phyloP scores from a whole-genome alignment of 1,140 invertebrate species.

The Drosophila ironensis region DNA sequence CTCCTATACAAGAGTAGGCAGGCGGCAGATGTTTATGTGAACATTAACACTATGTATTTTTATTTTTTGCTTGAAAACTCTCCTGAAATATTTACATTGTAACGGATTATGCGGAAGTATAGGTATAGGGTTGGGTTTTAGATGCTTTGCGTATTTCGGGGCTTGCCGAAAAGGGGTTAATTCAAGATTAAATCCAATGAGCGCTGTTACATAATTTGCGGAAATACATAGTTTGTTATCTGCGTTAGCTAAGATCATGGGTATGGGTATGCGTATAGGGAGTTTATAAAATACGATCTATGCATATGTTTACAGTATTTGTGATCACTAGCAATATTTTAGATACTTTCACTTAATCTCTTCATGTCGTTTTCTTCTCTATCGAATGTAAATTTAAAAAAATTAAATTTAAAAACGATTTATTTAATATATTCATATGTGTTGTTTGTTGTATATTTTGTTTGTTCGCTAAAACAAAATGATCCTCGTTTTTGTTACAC shows the following conservation, averaged over 20 bases:
- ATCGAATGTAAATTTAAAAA: slow-evolving; percentile 29
- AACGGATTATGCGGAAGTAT: slow-evolving; percentile 17
- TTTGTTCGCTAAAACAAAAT: slow-evolving; percentile 35
- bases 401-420: slow-evolving; percentile 34
- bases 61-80: slow-evolving; percentile 48
- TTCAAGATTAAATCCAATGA: slow-evolving; percentile 7
- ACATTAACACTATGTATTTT: slow-evolving; percentile 50
- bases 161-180: slow-evolving; percentile 2
- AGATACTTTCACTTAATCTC: slow-evolving; percentile 28
- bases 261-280: slow-evolving; percentile 33
- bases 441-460: slow-evolving; percentile 25
- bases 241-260: slow-evolving; percentile 24
- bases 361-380: slow-evolving; percentile 12
- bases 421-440: slow-evolving; percentile 42
- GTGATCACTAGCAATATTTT: slow-evolving; percentile 39
- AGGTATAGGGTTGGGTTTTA: not conserved
- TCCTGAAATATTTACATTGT: slow-evolving; percentile 65
- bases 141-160: not conserved
- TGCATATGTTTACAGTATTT: slow-evolving; percentile 42
- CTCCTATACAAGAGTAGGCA: not conserved
- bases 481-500: slow-evolving; percentile 31
- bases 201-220: slow-evolving; percentile 6
- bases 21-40: slow-evolving; percentile 13
- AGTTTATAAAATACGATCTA: slow-evolving; percentile 38
- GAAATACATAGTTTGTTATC: slow-evolving; percentile 14